Evolutionary conservation across 2,888 invertebrate species (phyloP).

Genomic region (Willowsia nigromaculata): DNA sequence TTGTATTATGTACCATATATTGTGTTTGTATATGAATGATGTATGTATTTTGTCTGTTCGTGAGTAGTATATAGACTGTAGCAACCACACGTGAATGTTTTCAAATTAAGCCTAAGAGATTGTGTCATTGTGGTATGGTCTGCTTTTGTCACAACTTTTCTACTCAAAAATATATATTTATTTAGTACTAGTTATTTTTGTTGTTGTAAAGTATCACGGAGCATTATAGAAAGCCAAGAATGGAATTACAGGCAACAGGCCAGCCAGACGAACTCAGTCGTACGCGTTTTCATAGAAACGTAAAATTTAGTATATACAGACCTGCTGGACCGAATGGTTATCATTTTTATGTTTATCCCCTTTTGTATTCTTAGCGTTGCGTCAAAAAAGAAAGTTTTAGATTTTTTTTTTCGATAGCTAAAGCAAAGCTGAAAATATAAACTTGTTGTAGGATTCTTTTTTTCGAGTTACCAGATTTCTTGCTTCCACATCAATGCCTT

Average conservation of each 20-base stretch:
- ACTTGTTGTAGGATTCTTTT: neutral
- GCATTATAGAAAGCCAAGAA: neutral
- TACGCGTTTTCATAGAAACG: neutral
- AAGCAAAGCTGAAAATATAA: conserved; percentile 10
- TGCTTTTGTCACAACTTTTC: neutral
- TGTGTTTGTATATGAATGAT: conserved; percentile 32
- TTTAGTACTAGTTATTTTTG: neutral
- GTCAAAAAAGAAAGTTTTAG: neutral
- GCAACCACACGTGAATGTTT: neutral
- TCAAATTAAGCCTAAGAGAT: neutral
- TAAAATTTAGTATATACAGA: neutral
- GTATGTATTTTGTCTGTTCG: conserved; percentile 40
- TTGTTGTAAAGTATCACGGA: neutral
- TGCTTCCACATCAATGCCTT: conserved; percentile 25
- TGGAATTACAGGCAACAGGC: neutral
- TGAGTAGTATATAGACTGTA: neutral
- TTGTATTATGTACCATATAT: conserved; percentile 29
- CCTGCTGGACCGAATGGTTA: neutral
- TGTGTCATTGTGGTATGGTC: neutral
- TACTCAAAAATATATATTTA: neutral
- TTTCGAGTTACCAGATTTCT: neutral
- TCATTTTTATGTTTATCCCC: neutral
- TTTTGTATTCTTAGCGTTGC: neutral
- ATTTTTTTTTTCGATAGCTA: neutral
- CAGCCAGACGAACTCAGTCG: neutral